Percentiles rank a stretch among this genome's conserved stretches.
phyloP scores from a whole-genome alignment of 2,113 vertebrate genomes.

The Dasypus novemcinctus region DNA sequence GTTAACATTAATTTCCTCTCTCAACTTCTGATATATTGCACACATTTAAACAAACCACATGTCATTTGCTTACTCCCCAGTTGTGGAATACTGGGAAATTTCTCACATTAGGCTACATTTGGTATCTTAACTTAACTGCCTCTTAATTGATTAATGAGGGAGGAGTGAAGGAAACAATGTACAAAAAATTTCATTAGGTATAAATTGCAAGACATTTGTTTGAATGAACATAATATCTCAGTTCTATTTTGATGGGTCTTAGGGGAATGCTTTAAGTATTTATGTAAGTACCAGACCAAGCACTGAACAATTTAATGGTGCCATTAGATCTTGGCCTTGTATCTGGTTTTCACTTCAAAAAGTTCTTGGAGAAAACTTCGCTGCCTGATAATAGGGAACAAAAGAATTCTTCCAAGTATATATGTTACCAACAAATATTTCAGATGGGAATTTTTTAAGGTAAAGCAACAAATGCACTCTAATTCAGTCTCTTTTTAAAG shows the following conservation, averaged over 20 bases:
- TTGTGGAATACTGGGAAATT: background rate
- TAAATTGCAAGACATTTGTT: constrained; percentile 73
- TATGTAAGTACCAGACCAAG: constrained; percentile 52
- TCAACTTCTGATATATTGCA: background rate
- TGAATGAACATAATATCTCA: constrained; percentile 65
- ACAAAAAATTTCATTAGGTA: constrained; percentile 69
- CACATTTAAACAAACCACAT: background rate
- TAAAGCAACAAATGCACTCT: constrained; percentile 13
- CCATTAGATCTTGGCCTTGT: constrained; percentile 53
- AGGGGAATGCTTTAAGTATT: constrained; percentile 54
- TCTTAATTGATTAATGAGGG: constrained; percentile 65
- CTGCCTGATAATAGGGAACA: constrained; percentile 13
- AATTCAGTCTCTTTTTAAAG: background rate
- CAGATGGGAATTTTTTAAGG: constrained; percentile 40
- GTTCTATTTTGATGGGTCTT: constrained; percentile 65
- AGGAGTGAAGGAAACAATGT: constrained; percentile 62
- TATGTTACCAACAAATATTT: constrained; percentile 15
- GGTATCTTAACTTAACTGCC: background rate
- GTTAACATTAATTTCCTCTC: constrained; percentile 47
- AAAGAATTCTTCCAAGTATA: constrained; percentile 32
- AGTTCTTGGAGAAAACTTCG: constrained; percentile 61
- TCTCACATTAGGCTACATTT: background rate
- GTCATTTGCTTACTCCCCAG: background rate
- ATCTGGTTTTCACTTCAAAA: constrained; percentile 62
- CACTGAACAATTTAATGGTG: constrained; percentile 51